Evolutionary conservation across 2,113 vertebrate species (phyloP), one percentile per base, ranked within the genome.

Genomic region (Crotalus horridus): DNA sequence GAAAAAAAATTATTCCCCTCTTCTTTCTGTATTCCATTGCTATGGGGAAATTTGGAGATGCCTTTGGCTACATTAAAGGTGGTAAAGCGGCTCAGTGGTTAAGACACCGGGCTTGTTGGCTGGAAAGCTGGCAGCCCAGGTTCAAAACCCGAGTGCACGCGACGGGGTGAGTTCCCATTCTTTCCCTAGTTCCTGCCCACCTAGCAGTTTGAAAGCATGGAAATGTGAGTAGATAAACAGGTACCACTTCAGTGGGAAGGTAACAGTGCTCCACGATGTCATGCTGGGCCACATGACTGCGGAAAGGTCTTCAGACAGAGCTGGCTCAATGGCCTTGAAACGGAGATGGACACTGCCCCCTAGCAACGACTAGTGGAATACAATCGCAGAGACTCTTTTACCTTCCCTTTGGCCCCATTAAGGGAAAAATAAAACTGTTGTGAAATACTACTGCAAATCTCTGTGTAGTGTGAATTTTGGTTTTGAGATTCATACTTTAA

Each of bases 401-500:
- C 15, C 1, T n/a, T 69, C n/a, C 6, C 29, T 64, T 26, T 46
- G n/a, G 53, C 13, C 56, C 4, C 33, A 29, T 56, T 58, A 58
- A 91, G 55, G 48, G 26, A 55, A 51, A 55, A 92, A 51, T 21
- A 64, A 48, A 61, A 46, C 39, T 48, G 1, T 64, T 61, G 55
- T 10, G 29, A 54, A 26, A 54, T 39, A 53, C 46, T 51, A 12
- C 64, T 54, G 33, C n/a, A 43, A 33, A 88, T 54, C 59, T 24
- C 13, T 13, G n/a, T 2, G 9, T 51, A 88, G 2, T 69, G 48
- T 88, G 46, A 53, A 88, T 46, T 88, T 92, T 92, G 86, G 58
- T 61, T 58, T 91, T 55, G 13, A 43, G 59, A 69, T 54, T 92
- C 48, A 53, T 88, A 90, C 91, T 2, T 93, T 93, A 91, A 92